phyloP scores from a whole-genome alignment of 1,140 invertebrate genomes.

The Matsumurasca onukii region DNA sequence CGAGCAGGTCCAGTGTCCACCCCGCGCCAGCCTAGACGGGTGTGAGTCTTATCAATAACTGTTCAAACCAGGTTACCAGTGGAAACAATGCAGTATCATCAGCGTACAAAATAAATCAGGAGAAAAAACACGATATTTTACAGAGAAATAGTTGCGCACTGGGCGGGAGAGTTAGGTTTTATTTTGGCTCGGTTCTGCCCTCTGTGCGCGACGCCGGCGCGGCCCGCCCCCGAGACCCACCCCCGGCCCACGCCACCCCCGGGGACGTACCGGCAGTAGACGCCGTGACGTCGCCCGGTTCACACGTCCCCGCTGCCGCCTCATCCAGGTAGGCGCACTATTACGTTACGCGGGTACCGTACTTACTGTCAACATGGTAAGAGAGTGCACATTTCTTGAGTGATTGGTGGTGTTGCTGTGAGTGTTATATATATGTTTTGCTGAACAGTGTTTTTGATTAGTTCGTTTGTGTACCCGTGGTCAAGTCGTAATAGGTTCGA shows the following conservation, averaged over 20 bases:
- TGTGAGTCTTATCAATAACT: too few species aligned
- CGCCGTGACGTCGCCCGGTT: background rate
- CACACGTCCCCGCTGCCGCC: background rate
- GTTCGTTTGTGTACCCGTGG: too few species aligned
- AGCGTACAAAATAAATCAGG: background rate
- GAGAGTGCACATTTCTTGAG: too few species aligned
- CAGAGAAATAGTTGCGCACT: constrained; percentile 3
- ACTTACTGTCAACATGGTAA: too few species aligned
- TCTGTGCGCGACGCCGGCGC: background rate
- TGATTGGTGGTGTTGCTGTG: too few species aligned
- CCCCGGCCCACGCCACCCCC: too few species aligned
- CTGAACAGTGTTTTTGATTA: too few species aligned
- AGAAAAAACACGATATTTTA: background rate
- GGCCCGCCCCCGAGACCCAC: constrained; percentile 2
- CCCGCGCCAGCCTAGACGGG: background rate
- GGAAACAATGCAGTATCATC: too few species aligned
- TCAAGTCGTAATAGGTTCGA: too few species aligned
- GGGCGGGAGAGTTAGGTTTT: background rate
- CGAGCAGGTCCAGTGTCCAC: background rate
- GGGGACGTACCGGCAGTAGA: background rate
- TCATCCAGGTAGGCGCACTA: background rate
- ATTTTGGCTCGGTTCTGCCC: background rate
- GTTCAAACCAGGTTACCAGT: too few species aligned
- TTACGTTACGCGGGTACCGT: too few species aligned
- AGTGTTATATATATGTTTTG: too few species aligned